A percentile compares a stretch with the other conserved stretches of the same genome.
Evolutionary conservation across 2,113 vertebrate genomes (phyloP).

Genomic region (Oceanites oceanicus): DNA sequence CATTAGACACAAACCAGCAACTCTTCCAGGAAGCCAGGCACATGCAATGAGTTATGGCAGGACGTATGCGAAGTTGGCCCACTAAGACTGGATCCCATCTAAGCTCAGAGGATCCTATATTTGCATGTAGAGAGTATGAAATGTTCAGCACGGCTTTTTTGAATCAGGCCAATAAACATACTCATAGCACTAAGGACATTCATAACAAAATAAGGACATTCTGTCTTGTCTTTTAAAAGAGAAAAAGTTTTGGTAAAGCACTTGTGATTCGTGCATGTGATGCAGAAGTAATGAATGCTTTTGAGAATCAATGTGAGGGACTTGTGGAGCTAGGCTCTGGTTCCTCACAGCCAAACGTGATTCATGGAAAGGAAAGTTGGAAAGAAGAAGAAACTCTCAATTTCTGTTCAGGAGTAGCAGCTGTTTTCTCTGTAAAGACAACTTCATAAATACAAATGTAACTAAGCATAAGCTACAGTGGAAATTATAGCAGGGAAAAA

Average conservation of each 20-base stretch:
- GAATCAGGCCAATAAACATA: neutral
- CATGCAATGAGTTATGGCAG: neutral
- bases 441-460: neutral
- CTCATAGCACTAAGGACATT: neutral
- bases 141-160: neutral
- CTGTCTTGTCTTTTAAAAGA: neutral
- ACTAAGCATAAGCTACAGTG: neutral
- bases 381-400: neutral
- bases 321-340: neutral
- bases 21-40: neutral
- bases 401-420: neutral
- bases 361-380: neutral
- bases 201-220: neutral
- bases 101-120: neutral
- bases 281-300: neutral
- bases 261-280: neutral
- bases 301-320: neutral
- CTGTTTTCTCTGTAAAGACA: neutral
- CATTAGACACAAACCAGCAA: neutral
- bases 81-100: neutral
- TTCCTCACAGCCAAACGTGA: neutral
- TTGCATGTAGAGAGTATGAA: neutral
- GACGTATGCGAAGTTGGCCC: neutral
- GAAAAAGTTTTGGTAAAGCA: neutral
- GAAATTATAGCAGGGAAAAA: neutral